Conservation (phyloP, 2,888 invertebrate species). For the Acleris holmiana region DNA sequence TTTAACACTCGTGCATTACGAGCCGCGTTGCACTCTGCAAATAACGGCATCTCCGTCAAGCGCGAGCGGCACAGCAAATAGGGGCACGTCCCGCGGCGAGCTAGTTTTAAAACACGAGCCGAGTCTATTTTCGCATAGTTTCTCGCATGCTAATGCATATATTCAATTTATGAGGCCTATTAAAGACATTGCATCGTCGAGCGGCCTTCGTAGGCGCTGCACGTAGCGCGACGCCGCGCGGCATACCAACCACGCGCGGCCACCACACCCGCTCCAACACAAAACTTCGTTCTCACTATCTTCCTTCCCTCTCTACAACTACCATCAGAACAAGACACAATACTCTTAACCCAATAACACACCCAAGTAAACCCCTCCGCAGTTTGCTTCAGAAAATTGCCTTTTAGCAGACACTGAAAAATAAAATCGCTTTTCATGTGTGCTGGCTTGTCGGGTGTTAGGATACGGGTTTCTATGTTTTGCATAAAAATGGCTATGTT, state of each 20-base stretch:
- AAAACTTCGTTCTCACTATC: background rate
- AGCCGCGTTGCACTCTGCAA: too few species aligned
- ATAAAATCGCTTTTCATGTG: constrained; percentile 55
- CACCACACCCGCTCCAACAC: background rate
- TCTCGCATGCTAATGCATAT: constrained; percentile 55
- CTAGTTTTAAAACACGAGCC: constrained; percentile 38
- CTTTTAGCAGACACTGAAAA: constrained; percentile 66
- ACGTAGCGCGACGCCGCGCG: constrained; percentile 42
- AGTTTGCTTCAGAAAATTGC: constrained; percentile 62
- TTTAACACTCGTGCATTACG: too few species aligned
- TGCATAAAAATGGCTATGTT: constrained; percentile 16
- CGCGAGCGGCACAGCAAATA: constrained; percentile 6
- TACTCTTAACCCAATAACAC: background rate
- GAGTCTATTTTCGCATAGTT: constrained; percentile 50
- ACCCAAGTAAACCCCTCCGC: constrained; percentile 39
- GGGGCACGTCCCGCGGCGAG: constrained; percentile 19
- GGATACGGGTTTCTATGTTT: constrained; percentile 46
- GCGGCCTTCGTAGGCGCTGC: constrained; percentile 43
- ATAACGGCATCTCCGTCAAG: too few species aligned
- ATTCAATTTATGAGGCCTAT: constrained; percentile 74
- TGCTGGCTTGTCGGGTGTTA: constrained; percentile 40
- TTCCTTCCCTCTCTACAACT: constrained; percentile 4
- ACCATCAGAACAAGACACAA: constrained; percentile 9
- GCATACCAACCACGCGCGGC: constrained; percentile 19
- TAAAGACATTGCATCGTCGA: constrained; percentile 69